Conservation (phyloP, 2,888 invertebrate species). For the Xanthostigma xanthostigma region DNA sequence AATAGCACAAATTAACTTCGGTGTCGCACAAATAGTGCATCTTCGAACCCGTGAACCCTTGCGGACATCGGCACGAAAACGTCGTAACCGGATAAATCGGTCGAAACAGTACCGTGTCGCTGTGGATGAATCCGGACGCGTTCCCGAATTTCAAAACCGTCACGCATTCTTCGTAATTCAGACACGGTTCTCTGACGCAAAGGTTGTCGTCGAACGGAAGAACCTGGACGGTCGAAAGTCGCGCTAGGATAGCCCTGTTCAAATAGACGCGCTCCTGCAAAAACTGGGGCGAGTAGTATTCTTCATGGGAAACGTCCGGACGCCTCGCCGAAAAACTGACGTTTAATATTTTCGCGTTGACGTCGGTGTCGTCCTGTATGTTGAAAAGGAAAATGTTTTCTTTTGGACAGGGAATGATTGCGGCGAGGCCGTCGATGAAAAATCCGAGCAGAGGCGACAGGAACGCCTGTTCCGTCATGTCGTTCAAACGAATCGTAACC, state of each 20-base stretch:
- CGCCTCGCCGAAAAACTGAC: constrained; percentile 83
- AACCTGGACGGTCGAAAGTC: constrained; percentile 80
- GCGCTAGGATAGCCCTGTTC: constrained; percentile 72
- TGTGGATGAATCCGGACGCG: constrained; percentile 77
- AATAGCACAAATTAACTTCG: constrained; percentile 93
- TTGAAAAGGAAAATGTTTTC: constrained; percentile 89
- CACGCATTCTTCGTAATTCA: constrained; percentile 85
- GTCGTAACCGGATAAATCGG: constrained; percentile 92
- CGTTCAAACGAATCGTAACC: constrained; percentile 80
- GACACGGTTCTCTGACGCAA: constrained; percentile 87
- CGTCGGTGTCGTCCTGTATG: constrained; percentile 81
- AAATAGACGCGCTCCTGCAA: constrained; percentile 88
- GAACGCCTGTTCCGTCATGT: constrained; percentile 87
- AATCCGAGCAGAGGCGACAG: constrained; percentile 75
- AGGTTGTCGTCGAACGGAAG: constrained; percentile 93
- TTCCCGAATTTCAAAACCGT: constrained; percentile 86
- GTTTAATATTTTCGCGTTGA: constrained; percentile 73
- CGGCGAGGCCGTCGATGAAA: constrained; percentile 81
- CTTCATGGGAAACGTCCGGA: constrained; percentile 62
- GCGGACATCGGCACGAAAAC: constrained; percentile 82
- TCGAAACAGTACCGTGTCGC: constrained; percentile 79
- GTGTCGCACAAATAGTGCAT: constrained; percentile 90
- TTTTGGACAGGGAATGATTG: constrained; percentile 80
- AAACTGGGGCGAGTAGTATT: constrained; percentile 76
- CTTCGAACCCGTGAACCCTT: constrained; percentile 78